Base-by-base conservation (phyloP, 1,140 invertebrate genomes). In the Charaxes varanes region DNA sequence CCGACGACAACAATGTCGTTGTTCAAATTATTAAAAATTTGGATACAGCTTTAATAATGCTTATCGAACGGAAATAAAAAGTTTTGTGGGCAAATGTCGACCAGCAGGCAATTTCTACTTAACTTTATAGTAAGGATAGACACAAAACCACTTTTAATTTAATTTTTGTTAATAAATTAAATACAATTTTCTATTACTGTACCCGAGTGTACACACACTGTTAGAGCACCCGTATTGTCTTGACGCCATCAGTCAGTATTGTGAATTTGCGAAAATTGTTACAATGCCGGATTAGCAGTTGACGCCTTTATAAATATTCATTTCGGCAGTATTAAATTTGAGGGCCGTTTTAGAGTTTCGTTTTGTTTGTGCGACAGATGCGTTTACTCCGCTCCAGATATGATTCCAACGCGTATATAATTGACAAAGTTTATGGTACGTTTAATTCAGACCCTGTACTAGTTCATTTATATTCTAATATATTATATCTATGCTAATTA, bases 241-340 rank as follows among this genome's bases (percentile, higher is more conserved):
- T 71, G 67, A 62, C 70, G 66, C 68, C 72, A 76, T 79, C 70
- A 69, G 61, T 79, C 66, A 79, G 17, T 21, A 14, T 44, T 67
- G 43, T 10, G 47, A 52, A 53, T 31, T 49, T 45, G 41, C 35
- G 70, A 74, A 79, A 77, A 79, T 64, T 66, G 66, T 76, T 68
- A 81, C 77, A 81, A 81, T 81, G 55, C 60, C 36, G 66, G 72
- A 79, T 79, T 76, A 78, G 63, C 73, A 77, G 67, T 78, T 74
- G 77, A 79, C 66, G 74, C 69, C 71, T 77, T 79, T 76, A 81
- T 81, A 81, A 79, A 81, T 81, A 81, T 81, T 81, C 77, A 81
- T 81, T 71, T 68, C 49, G 53, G 46, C 41, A 54, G 68, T 55
- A 63, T 70, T 71, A 53, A 66, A 68, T 68, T 73, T 47, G 62